Evolutionary conservation across 2,113 vertebrate species (phyloP).

Genomic region (Paralichthys olivaceus): DNA sequence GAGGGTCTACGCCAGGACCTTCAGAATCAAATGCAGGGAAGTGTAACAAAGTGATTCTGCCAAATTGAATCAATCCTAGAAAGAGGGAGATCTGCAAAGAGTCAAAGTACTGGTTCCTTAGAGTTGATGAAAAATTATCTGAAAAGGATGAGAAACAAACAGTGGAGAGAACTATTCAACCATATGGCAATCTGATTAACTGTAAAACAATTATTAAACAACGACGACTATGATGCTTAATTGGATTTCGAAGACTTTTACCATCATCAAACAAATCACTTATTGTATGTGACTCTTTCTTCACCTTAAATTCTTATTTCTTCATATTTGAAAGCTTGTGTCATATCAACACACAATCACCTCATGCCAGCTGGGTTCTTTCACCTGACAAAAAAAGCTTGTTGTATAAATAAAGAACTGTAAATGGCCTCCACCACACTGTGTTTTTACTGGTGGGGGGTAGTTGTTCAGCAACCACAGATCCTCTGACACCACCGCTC

Average conservation of each 20-base stretch:
- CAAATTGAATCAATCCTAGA: too few relatives aligned
- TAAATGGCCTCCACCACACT: neutral
- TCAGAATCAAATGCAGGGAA: too few relatives aligned
- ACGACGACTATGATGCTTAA: too few relatives aligned
- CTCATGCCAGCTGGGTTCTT: neutral
- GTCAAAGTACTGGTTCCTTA: too few relatives aligned
- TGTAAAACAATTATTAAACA: too few relatives aligned
- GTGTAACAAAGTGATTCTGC: too few relatives aligned
- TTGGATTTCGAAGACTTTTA: too few relatives aligned
- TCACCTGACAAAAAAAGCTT: constrained; percentile 12
- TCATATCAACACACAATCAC: neutral
- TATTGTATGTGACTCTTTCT: neutral
- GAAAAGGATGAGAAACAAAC: too few relatives aligned
- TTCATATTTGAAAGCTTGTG: neutral
- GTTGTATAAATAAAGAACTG: constrained; percentile 11
- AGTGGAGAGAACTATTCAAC: constrained; percentile 12
- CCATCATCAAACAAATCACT: too few relatives aligned
- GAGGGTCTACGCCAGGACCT: too few relatives aligned
- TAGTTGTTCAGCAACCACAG: neutral
- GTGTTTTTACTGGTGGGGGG: constrained; percentile 9
- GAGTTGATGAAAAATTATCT: too few relatives aligned
- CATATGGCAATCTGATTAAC: constrained; percentile 13
- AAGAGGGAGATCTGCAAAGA: too few relatives aligned
- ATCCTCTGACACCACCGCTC: neutral
- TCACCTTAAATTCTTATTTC: neutral